phyloP scores from a whole-genome alignment of 2,113 vertebrate genomes.

The Petrocephalus zakoni region DNA sequence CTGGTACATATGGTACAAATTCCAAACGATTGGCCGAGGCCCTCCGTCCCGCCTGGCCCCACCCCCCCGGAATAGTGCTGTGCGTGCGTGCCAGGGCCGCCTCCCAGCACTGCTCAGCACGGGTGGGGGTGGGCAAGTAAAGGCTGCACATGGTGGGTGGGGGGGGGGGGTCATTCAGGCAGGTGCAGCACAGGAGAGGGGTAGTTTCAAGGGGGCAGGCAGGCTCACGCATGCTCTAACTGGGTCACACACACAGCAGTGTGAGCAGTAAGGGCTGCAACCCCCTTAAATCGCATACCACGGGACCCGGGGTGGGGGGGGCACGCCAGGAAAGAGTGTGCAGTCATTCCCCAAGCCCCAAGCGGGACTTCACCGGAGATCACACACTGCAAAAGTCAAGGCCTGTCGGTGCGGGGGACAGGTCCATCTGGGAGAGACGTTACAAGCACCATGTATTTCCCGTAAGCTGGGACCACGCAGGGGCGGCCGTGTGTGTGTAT shows the following conservation, averaged over 20 bases:
- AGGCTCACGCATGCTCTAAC: constrained; percentile 29
- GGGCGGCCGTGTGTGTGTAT: not conserved
- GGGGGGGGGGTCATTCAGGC: not conserved
- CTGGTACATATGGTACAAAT: constrained; percentile 96
- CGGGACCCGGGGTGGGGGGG: not conserved
- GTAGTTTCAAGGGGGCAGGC: not conserved
- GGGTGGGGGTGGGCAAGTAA: not conserved
- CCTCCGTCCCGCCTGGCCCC: constrained; percentile 61
- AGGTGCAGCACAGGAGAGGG: not conserved
- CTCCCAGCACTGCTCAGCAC: not conserved
- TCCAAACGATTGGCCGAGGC: constrained; percentile 78
- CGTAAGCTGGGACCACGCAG: not conserved
- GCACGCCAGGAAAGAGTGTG: not conserved
- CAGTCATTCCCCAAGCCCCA: not conserved
- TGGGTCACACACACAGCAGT: constrained; percentile 39
- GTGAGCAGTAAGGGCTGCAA: constrained; percentile 35
- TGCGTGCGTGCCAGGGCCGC: not conserved
- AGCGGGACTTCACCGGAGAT: not conserved
- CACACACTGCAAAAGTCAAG: not conserved
- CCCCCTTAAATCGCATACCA: not conserved
- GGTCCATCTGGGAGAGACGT: not conserved
- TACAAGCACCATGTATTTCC: not conserved
- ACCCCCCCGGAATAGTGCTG: not conserved
- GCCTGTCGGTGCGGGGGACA: not conserved
- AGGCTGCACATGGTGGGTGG: not conserved